Base-by-base conservation (phyloP, 2,888 invertebrate species). In the Drosophila demipolita region DNA sequence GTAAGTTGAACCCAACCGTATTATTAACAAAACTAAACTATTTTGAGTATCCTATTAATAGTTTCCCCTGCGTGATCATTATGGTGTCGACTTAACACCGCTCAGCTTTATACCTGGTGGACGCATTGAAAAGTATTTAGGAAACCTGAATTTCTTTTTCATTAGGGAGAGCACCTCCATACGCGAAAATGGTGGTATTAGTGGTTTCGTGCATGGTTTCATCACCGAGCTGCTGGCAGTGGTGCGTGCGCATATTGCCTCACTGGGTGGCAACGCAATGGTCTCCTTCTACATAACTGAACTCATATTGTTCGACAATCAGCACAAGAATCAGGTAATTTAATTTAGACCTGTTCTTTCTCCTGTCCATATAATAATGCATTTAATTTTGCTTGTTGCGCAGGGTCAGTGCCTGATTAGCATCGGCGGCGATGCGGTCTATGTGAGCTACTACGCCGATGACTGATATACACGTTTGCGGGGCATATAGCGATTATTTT, bases 341-440 rank as follows among this genome's bases (percentile, higher is more conserved):
- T 12, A 3, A 9, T 6, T 26, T 8, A 38, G 1, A 23, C 8
- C 15, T 15, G 4, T 26, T 45, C 15, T 32, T 15, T 52, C 35
- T 36, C 11, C 4, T n/a, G 12, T 38, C 2, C 26, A 38, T 48
- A 3, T 6, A 20, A 3, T 2, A n/a, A 50, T 23, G 4, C 15
- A 15, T 40, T 15, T 12, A 8, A 15, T n/a, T 20, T 38, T 29
- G 8, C 40, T 70, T 81, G 4, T 95, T 95, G 45, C 95, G 45
- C 95, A 99, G 98, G 98, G 98, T 66, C 99, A 99, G 94, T 99
- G 98, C 94, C 94, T 99, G 73, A 96, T 99, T 76, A 98, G 98
- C 83, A 97, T 99, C 17, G 98, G 98, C 53, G 99, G 99, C 1
- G 99, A 99, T 93, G 98, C 97, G 3, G 98, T 98, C 4, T 95